Percentiles rank a stretch among this genome's conserved stretches.
Conservation (phyloP, 2,888 invertebrate species). For the Coelopa pilipes region DNA sequence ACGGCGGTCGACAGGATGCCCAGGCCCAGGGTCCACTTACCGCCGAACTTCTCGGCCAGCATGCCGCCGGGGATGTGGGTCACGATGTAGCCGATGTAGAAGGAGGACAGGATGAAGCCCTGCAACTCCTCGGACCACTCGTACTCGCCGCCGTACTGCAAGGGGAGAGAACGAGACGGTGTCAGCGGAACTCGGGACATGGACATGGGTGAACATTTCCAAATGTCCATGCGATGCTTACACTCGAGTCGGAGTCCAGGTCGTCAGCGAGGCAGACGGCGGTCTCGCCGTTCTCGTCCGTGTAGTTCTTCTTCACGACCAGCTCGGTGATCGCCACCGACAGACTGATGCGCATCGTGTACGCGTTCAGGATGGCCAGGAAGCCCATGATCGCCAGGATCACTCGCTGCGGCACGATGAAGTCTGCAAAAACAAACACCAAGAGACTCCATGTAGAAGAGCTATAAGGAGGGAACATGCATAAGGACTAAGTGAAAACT, state of each 20-base stretch:
- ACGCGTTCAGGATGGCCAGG: constrained; percentile 77
- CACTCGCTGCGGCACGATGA: constrained; percentile 71
- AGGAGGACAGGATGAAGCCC: constrained; percentile 82
- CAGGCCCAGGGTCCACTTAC: constrained; percentile 83
- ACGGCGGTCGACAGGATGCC: constrained; percentile 86
- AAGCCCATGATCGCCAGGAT: constrained; percentile 79
- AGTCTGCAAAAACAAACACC: constrained; percentile 50
- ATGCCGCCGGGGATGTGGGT: constrained; percentile 87
- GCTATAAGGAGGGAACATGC: no score
- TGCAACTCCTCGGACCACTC: constrained; percentile 79
- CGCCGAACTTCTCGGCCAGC: constrained; percentile 84
- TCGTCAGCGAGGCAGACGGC: constrained; percentile 56
- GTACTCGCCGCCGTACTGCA: constrained; percentile 51
- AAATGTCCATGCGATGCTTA: constrained; percentile 34
- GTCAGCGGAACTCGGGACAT: no score
- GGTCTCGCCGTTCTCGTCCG: constrained; percentile 43
- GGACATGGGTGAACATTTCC: no score
- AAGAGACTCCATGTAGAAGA: neutral
- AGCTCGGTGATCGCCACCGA: constrained; percentile 79
- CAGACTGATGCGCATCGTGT: constrained; percentile 79
- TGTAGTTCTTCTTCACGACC: constrained; percentile 66
- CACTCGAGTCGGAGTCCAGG: constrained; percentile 43
- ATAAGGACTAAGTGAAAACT: no score
- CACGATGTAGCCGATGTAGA: constrained; percentile 86
- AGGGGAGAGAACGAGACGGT: neutral